These are phyloP conservation scores for Champsocephalus esox DNA, from an alignment of 2,797 vertebrate genomes.

Conservation along the genomic window DNA sequence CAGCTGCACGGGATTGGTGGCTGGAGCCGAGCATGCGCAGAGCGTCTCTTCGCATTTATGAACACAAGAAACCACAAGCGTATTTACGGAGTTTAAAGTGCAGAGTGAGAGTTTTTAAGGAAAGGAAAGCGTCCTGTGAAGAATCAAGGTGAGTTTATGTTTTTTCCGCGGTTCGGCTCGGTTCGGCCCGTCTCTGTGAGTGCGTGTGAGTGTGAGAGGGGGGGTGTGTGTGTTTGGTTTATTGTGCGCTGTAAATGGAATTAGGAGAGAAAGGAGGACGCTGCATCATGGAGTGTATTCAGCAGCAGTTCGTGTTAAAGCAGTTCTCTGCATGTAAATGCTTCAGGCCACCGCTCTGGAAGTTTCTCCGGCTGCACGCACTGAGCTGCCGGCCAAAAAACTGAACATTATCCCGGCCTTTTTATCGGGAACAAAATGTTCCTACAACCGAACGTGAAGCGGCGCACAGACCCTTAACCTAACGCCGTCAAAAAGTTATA, in stretches of 20 bases:
- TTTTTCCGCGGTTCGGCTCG: neutral
- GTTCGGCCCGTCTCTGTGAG: neutral
- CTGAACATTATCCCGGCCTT: neutral
- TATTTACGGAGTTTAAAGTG: constrained; percentile 26
- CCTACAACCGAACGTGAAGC: neutral
- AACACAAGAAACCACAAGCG: constrained; percentile 20
- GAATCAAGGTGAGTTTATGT: constrained; percentile 38
- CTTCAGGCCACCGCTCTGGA: neutral
- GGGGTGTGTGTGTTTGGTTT: neutral
- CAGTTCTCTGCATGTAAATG: neutral
- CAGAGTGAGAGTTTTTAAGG: constrained; percentile 8
- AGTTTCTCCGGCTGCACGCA: neutral
- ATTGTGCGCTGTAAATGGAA: neutral
- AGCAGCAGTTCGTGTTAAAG: constrained; percentile 2
- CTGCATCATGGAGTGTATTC: constrained; percentile 13
- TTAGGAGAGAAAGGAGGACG: constrained; percentile 11
- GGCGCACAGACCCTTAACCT: accelerated
- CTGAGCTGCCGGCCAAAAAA: neutral
- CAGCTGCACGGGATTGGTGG: constrained; percentile 36
- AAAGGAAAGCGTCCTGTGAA: neutral
- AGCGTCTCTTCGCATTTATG: neutral
- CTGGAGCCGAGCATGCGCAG: constrained; percentile 52
- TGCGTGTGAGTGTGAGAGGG: neutral
- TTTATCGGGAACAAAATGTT: constrained; percentile 44
- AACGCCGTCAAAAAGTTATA: accelerated